These are phyloP conservation scores for Onychomys arenicola DNA, from an alignment of 2,797 vertebrate genomes.

Conservation along the genomic window DNA sequence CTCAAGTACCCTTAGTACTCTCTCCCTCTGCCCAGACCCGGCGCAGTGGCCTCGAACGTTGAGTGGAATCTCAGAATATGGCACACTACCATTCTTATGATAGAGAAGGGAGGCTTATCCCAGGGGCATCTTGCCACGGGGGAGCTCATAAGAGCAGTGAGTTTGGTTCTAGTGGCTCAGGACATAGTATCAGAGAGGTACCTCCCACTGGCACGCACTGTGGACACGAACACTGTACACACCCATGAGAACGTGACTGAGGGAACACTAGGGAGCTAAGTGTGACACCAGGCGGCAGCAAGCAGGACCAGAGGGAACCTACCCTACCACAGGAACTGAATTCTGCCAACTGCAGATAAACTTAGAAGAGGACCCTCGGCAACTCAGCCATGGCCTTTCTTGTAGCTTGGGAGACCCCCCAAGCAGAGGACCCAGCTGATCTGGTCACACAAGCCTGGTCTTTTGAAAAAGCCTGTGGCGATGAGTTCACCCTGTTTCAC, in stretches of 20 bases:
- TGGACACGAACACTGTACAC: neutral
- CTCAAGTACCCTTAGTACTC: neutral
- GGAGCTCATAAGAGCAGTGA: neutral
- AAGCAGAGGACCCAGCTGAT: neutral
- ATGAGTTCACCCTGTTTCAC: neutral
- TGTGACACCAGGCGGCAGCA: neutral
- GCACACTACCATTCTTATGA: fast-evolving
- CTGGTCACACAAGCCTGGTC: neutral
- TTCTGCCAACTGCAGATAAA: neutral
- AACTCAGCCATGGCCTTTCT: fast-evolving
- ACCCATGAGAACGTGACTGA: neutral
- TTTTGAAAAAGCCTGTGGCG: neutral
- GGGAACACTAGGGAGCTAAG: neutral
- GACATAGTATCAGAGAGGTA: neutral
- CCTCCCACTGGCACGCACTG: neutral
- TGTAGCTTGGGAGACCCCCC: neutral
- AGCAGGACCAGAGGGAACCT: neutral
- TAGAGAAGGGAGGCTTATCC: neutral
- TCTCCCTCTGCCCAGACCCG: no score
- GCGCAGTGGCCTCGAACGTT: neutral
- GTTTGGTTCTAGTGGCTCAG: neutral
- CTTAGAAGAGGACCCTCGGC: neutral
- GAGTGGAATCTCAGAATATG: no score
- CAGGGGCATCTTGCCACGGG: neutral
- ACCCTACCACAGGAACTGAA: no score